phyloP scores from a whole-genome alignment of 2,797 vertebrate genomes.

The Choloepus didactylus region DNA sequence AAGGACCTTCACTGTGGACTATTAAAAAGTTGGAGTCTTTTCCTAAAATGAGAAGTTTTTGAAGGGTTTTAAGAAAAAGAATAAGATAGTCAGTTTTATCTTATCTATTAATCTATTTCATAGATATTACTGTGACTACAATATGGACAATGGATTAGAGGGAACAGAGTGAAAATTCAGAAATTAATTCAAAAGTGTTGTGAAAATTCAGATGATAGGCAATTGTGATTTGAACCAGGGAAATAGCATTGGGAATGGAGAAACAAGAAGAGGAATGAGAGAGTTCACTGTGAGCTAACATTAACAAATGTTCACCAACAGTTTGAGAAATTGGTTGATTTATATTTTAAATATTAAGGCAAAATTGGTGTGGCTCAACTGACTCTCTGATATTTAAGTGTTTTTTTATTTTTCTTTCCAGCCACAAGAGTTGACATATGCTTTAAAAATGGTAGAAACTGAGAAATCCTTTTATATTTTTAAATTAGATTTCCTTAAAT shows the following conservation, averaged over 20 bases:
- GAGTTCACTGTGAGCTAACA: background rate
- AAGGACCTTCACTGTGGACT: background rate
- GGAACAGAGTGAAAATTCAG: background rate
- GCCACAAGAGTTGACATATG: background rate
- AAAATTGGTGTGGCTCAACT: background rate
- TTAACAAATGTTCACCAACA: background rate
- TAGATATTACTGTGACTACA: background rate
- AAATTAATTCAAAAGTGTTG: background rate
- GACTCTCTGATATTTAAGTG: background rate
- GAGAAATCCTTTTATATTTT: background rate
- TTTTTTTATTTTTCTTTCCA: background rate
- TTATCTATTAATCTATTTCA: background rate
- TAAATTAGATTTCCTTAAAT: background rate
- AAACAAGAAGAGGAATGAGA: background rate
- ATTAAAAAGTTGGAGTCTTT: background rate
- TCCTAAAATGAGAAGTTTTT: background rate
- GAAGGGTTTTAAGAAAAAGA: background rate
- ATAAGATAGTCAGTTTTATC: background rate
- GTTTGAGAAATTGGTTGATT: background rate
- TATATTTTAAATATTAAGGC: background rate
- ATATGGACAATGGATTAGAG: background rate
- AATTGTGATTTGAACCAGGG: background rate
- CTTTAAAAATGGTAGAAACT: slow-evolving; percentile 29
- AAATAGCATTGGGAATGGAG: background rate
- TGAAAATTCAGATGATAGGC: background rate